Conservation (phyloP, 2,797 vertebrate species). For the Enteromius afrohamiltoni region DNA sequence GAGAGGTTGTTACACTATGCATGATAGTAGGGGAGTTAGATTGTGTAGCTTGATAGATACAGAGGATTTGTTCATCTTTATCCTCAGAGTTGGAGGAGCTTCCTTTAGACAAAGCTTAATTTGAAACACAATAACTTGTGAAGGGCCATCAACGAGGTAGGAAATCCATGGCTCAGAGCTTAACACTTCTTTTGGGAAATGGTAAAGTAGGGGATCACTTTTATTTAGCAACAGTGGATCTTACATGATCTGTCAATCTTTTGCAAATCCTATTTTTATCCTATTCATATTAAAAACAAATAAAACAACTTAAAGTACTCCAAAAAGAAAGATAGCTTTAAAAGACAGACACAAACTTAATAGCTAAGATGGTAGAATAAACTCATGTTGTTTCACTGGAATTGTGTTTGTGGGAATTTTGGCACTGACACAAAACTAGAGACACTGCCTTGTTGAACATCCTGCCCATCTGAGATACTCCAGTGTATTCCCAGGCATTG, state of each 20-base stretch:
- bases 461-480: constrained; percentile 42
- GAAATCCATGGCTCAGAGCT: constrained; percentile 42
- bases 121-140: constrained; percentile 46
- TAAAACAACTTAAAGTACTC: not conserved
- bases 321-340: not conserved
- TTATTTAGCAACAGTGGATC: not conserved
- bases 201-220: not conserved
- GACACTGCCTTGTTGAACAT: constrained; percentile 55
- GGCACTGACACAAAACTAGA: constrained; percentile 53
- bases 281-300: not conserved
- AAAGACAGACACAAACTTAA: not conserved
- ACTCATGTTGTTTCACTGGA: constrained; percentile 30
- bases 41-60: constrained; percentile 17
- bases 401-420: constrained; percentile 58
- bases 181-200: constrained; percentile 11
- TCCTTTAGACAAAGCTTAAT: constrained; percentile 41
- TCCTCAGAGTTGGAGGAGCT: constrained; percentile 34
- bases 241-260: not conserved
- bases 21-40: not conserved
- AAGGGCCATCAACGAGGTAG: constrained; percentile 25
- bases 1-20: not conserved
- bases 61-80: constrained; percentile 23
- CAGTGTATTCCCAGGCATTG: constrained; percentile 15
- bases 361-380: not conserved
- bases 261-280: not conserved